phyloP scores from a whole-genome alignment of 2,113 vertebrate species.

The Campylomormyrus tamandua region DNA sequence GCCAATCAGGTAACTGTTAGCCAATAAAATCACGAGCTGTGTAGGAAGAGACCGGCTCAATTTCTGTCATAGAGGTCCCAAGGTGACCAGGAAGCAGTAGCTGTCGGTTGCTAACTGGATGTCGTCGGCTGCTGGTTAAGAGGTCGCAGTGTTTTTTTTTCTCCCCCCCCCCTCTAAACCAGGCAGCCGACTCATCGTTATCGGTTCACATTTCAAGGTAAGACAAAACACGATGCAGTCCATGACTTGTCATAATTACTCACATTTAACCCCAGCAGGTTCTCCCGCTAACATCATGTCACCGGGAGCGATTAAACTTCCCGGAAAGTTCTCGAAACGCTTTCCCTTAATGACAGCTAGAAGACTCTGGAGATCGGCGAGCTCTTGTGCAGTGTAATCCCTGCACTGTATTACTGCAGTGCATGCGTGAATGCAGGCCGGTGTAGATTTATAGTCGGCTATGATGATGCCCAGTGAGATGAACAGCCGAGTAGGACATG shows the following conservation, averaged over 20 bases:
- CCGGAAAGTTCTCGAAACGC: constrained; percentile 47
- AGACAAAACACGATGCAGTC: not conserved
- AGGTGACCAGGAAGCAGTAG: constrained; percentile 45
- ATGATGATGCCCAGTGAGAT: not conserved
- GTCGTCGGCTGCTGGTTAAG: not conserved
- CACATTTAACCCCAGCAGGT: not conserved
- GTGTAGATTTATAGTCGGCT: not conserved
- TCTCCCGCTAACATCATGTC: not conserved
- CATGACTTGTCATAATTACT: not conserved
- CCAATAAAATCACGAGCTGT: not conserved
- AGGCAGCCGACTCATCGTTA: not conserved
- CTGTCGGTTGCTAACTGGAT: not conserved
- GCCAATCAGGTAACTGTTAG: not conserved
- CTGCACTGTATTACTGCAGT: not conserved
- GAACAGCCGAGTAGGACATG: not conserved
- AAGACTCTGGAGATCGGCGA: not conserved
- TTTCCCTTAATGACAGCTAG: not conserved
- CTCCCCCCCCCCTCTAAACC: not conserved
- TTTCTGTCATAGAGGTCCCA: constrained; percentile 22
- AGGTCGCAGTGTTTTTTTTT: not conserved
- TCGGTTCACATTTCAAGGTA: not conserved
- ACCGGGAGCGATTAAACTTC: constrained; percentile 32
- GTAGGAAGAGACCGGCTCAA: not conserved
- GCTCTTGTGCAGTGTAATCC: not conserved
- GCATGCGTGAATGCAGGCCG: not conserved